Percentiles rank a stretch among this genome's conserved stretches.
phyloP scores from a whole-genome alignment of 2,797 vertebrate genomes.

The Cirrhinus mrigala region DNA sequence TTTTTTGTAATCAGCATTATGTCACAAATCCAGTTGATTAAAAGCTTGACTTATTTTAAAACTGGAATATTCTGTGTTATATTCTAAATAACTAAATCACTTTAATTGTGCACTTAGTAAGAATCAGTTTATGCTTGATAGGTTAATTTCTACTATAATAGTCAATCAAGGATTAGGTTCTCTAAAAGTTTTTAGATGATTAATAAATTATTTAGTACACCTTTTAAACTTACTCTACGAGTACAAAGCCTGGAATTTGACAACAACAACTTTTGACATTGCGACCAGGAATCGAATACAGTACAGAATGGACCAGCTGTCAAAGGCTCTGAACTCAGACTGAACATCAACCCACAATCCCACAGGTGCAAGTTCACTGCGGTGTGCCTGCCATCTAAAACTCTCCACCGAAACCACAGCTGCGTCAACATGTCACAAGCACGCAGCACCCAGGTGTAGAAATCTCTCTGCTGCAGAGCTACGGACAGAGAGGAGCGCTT shows the following conservation, averaged over 20 bases:
- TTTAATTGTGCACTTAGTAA: neutral
- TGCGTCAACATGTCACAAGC: conserved; percentile 68
- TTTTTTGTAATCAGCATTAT: neutral
- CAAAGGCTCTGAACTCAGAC: conserved; percentile 31
- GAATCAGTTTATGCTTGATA: neutral
- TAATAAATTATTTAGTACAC: neutral
- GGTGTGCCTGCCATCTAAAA: conserved; percentile 69
- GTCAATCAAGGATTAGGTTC: too few species aligned
- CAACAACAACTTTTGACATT: conserved; percentile 38
- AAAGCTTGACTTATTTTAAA: neutral
- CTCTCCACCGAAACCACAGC: conserved; percentile 69
- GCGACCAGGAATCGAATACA: neutral
- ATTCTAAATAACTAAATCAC: neutral
- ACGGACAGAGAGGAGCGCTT: conserved; percentile 16
- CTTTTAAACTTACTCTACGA: neutral
- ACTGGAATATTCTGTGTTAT: neutral
- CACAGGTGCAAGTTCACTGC: conserved; percentile 74
- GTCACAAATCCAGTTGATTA: neutral
- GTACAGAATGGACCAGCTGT: conserved; percentile 21
- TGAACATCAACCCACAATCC: conserved; percentile 46
- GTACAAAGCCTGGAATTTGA: neutral
- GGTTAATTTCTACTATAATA: neutral
- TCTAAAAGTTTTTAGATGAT: neutral
- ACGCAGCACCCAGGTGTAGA: conserved; percentile 40
- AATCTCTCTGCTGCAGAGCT: conserved; percentile 31